phyloP scores from a whole-genome alignment of 2,797 vertebrate species.

The Sarcoramphus papa region DNA sequence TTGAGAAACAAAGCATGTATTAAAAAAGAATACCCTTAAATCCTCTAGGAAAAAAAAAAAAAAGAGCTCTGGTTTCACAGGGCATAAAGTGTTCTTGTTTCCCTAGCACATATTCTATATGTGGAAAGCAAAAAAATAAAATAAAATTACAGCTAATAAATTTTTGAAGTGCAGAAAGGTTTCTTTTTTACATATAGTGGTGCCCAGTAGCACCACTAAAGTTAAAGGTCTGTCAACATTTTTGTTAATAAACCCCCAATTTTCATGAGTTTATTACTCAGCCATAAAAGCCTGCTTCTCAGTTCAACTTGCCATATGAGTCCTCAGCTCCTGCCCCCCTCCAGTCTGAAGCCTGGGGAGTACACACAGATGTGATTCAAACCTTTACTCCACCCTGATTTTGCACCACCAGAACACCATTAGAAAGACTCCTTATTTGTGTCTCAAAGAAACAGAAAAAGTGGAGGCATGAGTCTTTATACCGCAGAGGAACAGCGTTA shows the following conservation, averaged over 20 bases:
- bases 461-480: neutral
- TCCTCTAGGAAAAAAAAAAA: neutral
- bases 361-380: neutral
- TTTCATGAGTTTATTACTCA: slow-evolving; percentile 22
- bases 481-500: neutral
- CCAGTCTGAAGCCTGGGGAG: neutral
- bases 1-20: slow-evolving; percentile 24
- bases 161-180: slow-evolving; percentile 10
- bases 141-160: slow-evolving; percentile 42
- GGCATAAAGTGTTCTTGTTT: slow-evolving; percentile 41
- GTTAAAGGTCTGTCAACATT: slow-evolving; percentile 41
- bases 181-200: neutral
- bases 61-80: slow-evolving; percentile 4
- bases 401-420: neutral
- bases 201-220: slow-evolving; percentile 12
- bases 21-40: slow-evolving; percentile 22
- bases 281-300: slow-evolving; percentile 2
- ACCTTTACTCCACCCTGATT: neutral
- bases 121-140: slow-evolving; percentile 1
- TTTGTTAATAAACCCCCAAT: slow-evolving; percentile 20
- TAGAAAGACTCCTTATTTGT: neutral
- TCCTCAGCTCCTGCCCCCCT: neutral
- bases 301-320: neutral
- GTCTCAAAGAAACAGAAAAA: neutral
- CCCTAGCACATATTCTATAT: neutral